These are phyloP conservation scores for Ophiodon elongatus DNA, from an alignment of 2,113 vertebrate genomes.

Conservation along the genomic window DNA sequence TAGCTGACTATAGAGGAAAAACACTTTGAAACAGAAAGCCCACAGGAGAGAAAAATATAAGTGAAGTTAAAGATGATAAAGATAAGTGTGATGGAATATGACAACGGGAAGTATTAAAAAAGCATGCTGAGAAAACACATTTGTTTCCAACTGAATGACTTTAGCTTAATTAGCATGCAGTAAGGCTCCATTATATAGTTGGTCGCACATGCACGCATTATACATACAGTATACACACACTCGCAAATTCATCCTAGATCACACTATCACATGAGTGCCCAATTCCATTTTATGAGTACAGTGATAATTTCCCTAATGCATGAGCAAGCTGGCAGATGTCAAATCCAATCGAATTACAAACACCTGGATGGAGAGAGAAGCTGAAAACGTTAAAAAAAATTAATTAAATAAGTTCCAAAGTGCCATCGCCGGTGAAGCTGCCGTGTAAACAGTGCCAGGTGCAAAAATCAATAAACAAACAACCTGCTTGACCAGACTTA, in stretches of 20 bases:
- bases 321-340: conserved; percentile 29
- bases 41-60: not conserved
- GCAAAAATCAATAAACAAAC: conserved; percentile 58
- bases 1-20: conserved; percentile 23
- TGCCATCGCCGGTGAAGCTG: conserved; percentile 14
- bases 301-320: conserved; percentile 56
- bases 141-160: conserved; percentile 17
- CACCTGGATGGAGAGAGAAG: conserved; percentile 32
- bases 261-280: conserved; percentile 35
- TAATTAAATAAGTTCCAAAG: not conserved
- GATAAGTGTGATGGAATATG: conserved; percentile 11
- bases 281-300: conserved; percentile 33
- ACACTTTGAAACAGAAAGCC: not conserved
- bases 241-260: conserved; percentile 28
- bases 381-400: not conserved
- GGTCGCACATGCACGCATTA: not conserved
- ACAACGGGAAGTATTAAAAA: not conserved
- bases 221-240: not conserved
- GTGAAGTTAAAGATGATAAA: not conserved
- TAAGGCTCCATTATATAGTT: not conserved
- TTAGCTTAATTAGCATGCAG: conserved; percentile 32
- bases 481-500: conserved; percentile 29
- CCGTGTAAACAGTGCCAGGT: conserved; percentile 36
- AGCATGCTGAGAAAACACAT: conserved; percentile 23
- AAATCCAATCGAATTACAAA: conserved; percentile 42